phyloP scores from a whole-genome alignment of 2,888 invertebrate species.

The Neoaliturus tenellus region DNA sequence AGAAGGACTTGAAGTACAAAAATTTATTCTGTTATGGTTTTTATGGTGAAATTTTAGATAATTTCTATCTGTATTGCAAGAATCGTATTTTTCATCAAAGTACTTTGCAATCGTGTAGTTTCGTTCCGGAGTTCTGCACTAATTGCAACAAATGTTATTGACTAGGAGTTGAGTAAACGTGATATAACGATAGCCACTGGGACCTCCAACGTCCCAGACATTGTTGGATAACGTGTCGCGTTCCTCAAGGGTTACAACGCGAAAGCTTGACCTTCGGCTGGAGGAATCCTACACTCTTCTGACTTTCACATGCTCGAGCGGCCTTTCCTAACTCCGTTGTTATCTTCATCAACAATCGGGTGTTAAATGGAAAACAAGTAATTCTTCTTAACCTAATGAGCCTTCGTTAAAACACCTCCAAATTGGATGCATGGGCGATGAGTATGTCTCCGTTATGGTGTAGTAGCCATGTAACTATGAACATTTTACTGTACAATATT shows the following conservation, averaged over 20 bases:
- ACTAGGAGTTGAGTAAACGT: neutral
- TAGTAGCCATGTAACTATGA: too few species aligned
- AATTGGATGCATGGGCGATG: neutral
- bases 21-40: too few species aligned
- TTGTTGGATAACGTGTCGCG: neutral
- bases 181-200: neutral
- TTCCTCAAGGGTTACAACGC: constrained; percentile 1
- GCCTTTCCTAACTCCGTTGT: neutral
- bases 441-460: too few species aligned
- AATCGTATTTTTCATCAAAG: too few species aligned
- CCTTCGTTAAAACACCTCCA: neutral
- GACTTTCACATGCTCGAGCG: neutral
- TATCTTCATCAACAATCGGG: neutral
- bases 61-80: too few species aligned
- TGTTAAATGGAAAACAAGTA: constrained; percentile 14
- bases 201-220: neutral
- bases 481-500: too few species aligned
- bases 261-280: constrained; percentile 23
- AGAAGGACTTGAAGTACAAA: too few species aligned
- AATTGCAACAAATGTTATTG: neutral
- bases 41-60: too few species aligned
- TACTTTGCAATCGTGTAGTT: too few species aligned
- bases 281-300: constrained; percentile 2
- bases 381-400: neutral
- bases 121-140: neutral